Evolutionary conservation across 2,888 invertebrate species (phyloP).

Genomic region (Podotricha telesiphe): DNA sequence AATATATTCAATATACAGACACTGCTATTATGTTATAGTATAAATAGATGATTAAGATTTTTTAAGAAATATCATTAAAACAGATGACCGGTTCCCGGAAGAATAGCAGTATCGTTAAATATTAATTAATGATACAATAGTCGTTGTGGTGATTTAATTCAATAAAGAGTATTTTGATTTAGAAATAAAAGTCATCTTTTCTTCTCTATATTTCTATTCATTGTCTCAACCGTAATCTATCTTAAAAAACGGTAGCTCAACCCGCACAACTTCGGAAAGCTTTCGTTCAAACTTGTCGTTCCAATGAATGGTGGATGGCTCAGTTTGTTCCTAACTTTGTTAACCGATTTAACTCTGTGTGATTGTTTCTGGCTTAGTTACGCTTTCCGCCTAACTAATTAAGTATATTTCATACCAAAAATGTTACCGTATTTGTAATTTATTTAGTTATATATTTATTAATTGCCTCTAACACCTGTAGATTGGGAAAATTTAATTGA

Average conservation of each 20-base stretch:
- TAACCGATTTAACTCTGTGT: slow-evolving; percentile 66
- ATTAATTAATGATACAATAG: background rate
- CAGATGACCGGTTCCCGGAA: background rate
- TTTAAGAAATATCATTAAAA: too few relatives aligned
- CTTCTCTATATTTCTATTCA: background rate
- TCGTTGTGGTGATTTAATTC: background rate
- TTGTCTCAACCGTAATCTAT: too few relatives aligned
- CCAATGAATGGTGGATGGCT: slow-evolving; percentile 66
- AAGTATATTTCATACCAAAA: background rate
- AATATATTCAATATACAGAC: too few relatives aligned
- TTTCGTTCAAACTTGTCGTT: slow-evolving; percentile 70
- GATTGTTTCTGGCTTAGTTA: slow-evolving; percentile 48
- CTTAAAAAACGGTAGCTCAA: slow-evolving; percentile 8
- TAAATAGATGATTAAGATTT: too few relatives aligned
- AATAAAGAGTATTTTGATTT: background rate
- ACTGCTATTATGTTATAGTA: too few relatives aligned
- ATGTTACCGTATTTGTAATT: background rate
- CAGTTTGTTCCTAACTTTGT: slow-evolving; percentile 69
- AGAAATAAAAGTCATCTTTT: background rate
- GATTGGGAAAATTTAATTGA: background rate
- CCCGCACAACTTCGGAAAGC: slow-evolving; percentile 66
- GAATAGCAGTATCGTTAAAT: background rate
- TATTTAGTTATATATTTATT: background rate
- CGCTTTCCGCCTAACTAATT: slow-evolving; percentile 15
- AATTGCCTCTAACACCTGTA: background rate